These are phyloP conservation scores for Mesocentrotus franciscanus DNA, from an alignment of 53 echinoderm and acorn worm genomes.

Conservation along the genomic window DNA sequence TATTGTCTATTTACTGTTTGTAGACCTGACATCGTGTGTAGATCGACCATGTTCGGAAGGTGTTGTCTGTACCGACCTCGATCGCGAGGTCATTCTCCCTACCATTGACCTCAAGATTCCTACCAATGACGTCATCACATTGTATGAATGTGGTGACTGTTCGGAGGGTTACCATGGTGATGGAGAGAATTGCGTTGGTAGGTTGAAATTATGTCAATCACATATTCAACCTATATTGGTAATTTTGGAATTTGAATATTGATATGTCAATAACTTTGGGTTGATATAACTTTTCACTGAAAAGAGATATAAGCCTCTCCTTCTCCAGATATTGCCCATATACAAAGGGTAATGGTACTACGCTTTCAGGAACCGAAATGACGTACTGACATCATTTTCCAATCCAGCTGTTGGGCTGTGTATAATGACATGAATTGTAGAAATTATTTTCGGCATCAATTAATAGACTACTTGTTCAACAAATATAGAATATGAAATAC, in stretches of 20 bases:
- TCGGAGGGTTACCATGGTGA: constrained; percentile 84
- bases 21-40: constrained; percentile 73
- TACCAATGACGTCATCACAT: constrained; percentile 64
- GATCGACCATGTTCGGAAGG: constrained; percentile 73
- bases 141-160: constrained; percentile 81
- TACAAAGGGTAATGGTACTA: no score
- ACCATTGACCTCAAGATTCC: constrained; percentile 64
- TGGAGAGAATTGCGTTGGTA: constrained; percentile 78
- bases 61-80: constrained; percentile 73
- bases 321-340: no score
- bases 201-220: constrained; percentile 13
- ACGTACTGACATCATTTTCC: no score
- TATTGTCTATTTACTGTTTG: not conserved
- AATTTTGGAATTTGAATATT: not conserved
- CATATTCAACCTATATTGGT: not conserved
- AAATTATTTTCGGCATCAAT: not conserved
- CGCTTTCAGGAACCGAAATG: no score
- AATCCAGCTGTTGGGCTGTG: no score
- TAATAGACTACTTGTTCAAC: not conserved
- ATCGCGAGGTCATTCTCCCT: constrained; percentile 52
- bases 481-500: not conserved
- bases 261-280: no score
- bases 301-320: no score
- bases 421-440: no score
- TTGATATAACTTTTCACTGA: no score